Percentiles rank a stretch among this genome's conserved stretches.
Conservation (phyloP, 1,140 invertebrate genomes). For the Camponotus vicinus region DNA sequence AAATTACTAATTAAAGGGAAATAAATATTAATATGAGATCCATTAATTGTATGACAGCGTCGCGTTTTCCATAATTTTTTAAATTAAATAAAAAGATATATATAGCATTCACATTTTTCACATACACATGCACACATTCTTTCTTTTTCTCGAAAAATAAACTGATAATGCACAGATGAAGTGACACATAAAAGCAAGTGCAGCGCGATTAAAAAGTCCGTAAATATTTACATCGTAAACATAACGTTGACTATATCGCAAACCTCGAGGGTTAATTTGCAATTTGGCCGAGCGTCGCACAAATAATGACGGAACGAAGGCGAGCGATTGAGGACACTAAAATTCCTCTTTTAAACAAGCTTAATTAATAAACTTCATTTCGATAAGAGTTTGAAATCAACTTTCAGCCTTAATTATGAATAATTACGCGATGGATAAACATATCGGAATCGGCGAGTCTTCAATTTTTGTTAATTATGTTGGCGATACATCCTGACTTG, state of each 20-base stretch:
- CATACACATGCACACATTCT: too few relatives aligned
- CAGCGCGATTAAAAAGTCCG: not conserved
- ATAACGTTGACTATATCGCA: not conserved
- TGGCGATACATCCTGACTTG: not conserved
- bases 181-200: not conserved
- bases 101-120: not conserved
- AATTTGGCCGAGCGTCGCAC: constrained; percentile 10
- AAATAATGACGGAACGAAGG: constrained; percentile 19
- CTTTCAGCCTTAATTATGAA: constrained; percentile 52
- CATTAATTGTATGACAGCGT: not conserved
- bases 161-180: not conserved
- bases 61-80: not conserved
- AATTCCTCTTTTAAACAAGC: constrained; percentile 43
- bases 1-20: not conserved
- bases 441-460: not conserved
- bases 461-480: constrained; percentile 45
- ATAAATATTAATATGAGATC: not conserved
- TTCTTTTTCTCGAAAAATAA: constrained; percentile 5
- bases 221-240: constrained; percentile 21
- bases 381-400: not conserved
- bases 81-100: not conserved
- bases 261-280: constrained; percentile 12
- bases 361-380: constrained; percentile 65
- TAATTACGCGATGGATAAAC: not conserved
- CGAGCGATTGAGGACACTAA: not conserved